Base-by-base conservation (phyloP, 2,113 vertebrate genomes). In the Stegastes partitus region DNA sequence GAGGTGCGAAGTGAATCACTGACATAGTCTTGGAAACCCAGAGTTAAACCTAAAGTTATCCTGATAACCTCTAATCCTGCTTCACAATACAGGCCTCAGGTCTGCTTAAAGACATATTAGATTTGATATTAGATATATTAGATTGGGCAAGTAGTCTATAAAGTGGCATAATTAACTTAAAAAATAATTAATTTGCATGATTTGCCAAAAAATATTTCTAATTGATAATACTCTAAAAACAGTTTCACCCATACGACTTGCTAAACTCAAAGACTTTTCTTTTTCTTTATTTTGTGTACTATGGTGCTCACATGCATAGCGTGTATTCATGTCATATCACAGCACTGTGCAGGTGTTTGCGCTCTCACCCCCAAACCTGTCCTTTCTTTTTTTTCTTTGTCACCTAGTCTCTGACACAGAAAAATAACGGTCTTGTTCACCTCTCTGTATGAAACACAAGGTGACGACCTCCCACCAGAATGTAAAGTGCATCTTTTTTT, bases 381-480 rank as follows among this genome's bases (percentile, higher is more conserved):
- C 37, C 69, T 84, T 68, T 76, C 49, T 22, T 55, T 49, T 1
- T 42, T 54, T 39, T 63, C 0, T 21, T 45, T 81, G 79, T 78
- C 77, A 86, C 74, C 70, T 31, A 44, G 56, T 55, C 54, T 73
- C 50, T 22, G 50, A 81, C 87, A 86, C 74, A 55, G n/a, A 85
- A 84, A 34, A 85, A 85, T 62, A 86, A 81, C 71, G 74, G 67
- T 66, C 83, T 82, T 83, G 79, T 81, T 84, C 23, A 21, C 19
- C 37, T 72, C 53, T 71, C 47, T 64, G 68, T 74, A 72, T 74
- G 63, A 68, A 89, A 82, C 70, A 57, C 65, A 66, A 79, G 87
- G 85, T 87, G 88, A 89, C n/a, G 76, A 88, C 89, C 89, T 85
- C 88, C 84, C 70, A 76, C 75, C 75, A 66, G 75, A 93, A 93